These are phyloP conservation scores for Acholoe squamosa DNA, from an alignment of 2,888 invertebrate genomes.

Conservation along the genomic window DNA sequence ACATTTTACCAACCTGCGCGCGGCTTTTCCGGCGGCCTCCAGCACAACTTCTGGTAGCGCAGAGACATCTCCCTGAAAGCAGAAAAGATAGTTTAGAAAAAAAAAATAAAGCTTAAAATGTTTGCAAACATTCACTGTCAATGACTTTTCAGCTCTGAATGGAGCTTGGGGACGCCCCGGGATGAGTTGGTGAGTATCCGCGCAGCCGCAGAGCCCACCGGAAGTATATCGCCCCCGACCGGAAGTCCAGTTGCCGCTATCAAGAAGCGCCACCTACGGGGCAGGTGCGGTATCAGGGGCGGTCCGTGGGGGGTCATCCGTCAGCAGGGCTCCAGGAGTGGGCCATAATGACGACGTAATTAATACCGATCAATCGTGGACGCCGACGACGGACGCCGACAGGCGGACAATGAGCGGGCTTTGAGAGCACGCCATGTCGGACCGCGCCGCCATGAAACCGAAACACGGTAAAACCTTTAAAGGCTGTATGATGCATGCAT, in stretches of 20 bases:
- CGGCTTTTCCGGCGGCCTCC: constrained; percentile 42
- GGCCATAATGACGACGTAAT: constrained; percentile 29
- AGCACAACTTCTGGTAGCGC: constrained; percentile 34
- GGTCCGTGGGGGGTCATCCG: constrained; percentile 6
- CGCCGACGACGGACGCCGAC: not conserved
- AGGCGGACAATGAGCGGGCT: constrained; percentile 48
- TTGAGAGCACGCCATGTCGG: constrained; percentile 21
- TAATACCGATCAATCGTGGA: constrained; percentile 52
- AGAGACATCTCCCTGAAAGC: constrained; percentile 1
- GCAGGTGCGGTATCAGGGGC: constrained; percentile 32
- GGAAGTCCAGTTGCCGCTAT: not conserved
- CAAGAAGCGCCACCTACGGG: not conserved
- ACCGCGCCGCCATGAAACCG: not conserved
- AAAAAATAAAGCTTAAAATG: not conserved
- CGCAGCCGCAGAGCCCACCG: not conserved
- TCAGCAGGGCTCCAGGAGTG: not conserved
- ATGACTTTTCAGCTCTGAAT: too few relatives aligned
- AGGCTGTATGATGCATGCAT: too few relatives aligned
- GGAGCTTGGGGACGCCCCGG: too few relatives aligned
- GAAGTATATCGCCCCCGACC: not conserved
- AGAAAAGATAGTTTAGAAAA: not conserved
- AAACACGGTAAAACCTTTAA: too few relatives aligned
- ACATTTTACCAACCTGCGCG: constrained; percentile 45
- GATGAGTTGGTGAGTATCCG: not conserved
- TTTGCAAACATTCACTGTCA: too few relatives aligned